Evolutionary conservation across 1,140 invertebrate genomes (phyloP).

Genomic region (Drosophila obscura): DNA sequence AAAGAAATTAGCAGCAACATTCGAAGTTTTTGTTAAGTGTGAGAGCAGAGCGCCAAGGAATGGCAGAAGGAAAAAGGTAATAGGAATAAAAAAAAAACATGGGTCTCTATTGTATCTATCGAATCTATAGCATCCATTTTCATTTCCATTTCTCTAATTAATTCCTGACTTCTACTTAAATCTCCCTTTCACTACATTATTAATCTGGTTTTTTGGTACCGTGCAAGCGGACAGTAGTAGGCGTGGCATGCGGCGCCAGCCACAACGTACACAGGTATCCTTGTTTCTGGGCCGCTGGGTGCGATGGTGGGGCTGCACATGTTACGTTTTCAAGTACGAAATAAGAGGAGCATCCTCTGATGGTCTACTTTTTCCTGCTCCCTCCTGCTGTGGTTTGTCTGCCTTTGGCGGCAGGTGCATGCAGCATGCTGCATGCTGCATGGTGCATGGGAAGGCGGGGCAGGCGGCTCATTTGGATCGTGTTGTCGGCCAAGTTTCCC

Average conservation of each 20-base stretch:
- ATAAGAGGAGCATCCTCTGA: slow-evolving; percentile 36
- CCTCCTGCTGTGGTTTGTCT: slow-evolving; percentile 12
- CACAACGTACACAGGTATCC: slow-evolving; percentile 48
- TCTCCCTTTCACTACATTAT: not conserved
- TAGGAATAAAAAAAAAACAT: no score
- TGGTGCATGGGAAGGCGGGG: slow-evolving; percentile 12
- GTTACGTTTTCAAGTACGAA: slow-evolving; percentile 57
- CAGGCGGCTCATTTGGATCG: slow-evolving; percentile 30
- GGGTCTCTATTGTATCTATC: no score
- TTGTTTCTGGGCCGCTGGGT: slow-evolving; percentile 3
- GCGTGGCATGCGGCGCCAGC: slow-evolving; percentile 18
- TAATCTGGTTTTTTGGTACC: not conserved
- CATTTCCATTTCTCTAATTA: no score
- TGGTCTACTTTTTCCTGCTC: slow-evolving; percentile 23
- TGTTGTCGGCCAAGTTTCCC: slow-evolving; percentile 30
- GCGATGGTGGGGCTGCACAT: slow-evolving; percentile 15
- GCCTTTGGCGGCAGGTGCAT: slow-evolving; percentile 4
- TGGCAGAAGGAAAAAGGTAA: not conserved
- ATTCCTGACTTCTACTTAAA: not conserved
- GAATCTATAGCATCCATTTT: no score
- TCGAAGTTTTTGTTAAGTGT: slow-evolving; percentile 3
- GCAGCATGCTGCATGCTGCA: not conserved
- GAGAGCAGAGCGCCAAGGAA: no score
- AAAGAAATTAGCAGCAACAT: slow-evolving; percentile 64
- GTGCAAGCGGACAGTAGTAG: no score